Conservation (phyloP, 2,888 invertebrate genomes). For the Polydrusus cervinus region DNA sequence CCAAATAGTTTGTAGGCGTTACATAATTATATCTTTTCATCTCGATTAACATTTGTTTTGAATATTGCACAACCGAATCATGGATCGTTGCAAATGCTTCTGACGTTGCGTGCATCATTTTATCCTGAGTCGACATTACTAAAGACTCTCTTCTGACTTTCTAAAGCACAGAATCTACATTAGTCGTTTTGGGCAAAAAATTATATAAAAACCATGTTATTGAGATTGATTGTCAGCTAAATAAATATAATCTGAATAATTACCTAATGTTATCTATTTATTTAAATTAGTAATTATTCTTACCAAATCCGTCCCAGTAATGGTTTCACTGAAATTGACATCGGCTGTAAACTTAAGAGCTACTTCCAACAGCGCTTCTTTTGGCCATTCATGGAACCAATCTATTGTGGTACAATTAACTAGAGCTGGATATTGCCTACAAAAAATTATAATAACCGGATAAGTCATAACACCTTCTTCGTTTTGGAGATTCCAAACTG, state of each 20-base stretch:
- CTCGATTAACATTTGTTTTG: slow-evolving; percentile 82
- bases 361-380: slow-evolving; percentile 91
- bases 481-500: too few relatives aligned
- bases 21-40: slow-evolving; percentile 90
- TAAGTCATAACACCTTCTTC: too few relatives aligned
- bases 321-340: slow-evolving; percentile 81
- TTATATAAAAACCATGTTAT: too few relatives aligned
- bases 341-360: slow-evolving; percentile 86
- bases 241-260: too few relatives aligned
- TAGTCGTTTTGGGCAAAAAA: too few relatives aligned
- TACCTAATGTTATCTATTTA: too few relatives aligned
- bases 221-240: too few relatives aligned
- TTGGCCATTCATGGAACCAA: slow-evolving; percentile 94
- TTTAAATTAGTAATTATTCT: slow-evolving; percentile 63
- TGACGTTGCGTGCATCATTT: slow-evolving; percentile 79
- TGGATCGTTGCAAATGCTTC: slow-evolving; percentile 88
- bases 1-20: slow-evolving; percentile 91
- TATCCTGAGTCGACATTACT: slow-evolving; percentile 73
- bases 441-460: neutral
- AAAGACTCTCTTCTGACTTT: slow-evolving; percentile 66
- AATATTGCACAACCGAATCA: slow-evolving; percentile 84
- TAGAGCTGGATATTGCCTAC: slow-evolving; percentile 88
- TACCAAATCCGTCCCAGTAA: slow-evolving; percentile 75
- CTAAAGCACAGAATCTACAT: slow-evolving; percentile 56
- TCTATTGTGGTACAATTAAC: slow-evolving; percentile 92